These are phyloP conservation scores for Phaenicophaeus curvirostris DNA, from an alignment of 2,797 vertebrate species.

Conservation along the genomic window DNA sequence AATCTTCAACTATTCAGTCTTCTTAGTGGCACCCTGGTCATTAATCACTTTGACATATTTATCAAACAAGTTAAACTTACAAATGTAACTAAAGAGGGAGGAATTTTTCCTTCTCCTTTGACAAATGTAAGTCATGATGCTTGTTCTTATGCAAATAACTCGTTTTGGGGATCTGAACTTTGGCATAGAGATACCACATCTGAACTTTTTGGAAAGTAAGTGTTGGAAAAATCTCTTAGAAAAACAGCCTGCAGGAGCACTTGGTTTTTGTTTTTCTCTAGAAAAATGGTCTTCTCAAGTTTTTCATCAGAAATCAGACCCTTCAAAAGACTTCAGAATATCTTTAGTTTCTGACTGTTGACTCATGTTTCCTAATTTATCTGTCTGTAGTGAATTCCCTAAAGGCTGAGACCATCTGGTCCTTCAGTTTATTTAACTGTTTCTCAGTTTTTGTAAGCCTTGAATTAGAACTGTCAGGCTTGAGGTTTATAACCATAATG, in stretches of 20 bases:
- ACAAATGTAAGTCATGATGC: not conserved
- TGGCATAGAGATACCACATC: not conserved
- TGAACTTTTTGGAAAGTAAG: not conserved
- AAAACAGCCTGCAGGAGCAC: not conserved
- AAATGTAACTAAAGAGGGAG: not conserved
- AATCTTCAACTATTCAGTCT: not conserved
- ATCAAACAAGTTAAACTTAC: not conserved
- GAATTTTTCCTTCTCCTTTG: not conserved
- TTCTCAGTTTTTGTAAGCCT: slow-evolving; percentile 49
- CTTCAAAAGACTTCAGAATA: slow-evolving; percentile 50
- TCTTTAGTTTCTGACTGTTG: slow-evolving; percentile 47
- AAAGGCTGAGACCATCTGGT: slow-evolving; percentile 64
- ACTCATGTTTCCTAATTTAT: slow-evolving; percentile 42
- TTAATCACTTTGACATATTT: not conserved
- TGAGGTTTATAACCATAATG: slow-evolving; percentile 37
- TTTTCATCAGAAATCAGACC: slow-evolving; percentile 21
- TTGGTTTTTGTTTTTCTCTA: not conserved
- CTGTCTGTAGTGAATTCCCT: slow-evolving; percentile 52
- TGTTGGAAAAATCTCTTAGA: not conserved
- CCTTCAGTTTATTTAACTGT: slow-evolving; percentile 58
- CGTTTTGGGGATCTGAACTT: not conserved
- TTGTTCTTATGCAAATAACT: not conserved
- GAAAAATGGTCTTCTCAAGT: not conserved
- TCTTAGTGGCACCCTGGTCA: not conserved
- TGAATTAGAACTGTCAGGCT: slow-evolving; percentile 56